Evolutionary conservation across 2,888 invertebrate genomes (phyloP).

Genomic region (Caradrina clavipalpis): DNA sequence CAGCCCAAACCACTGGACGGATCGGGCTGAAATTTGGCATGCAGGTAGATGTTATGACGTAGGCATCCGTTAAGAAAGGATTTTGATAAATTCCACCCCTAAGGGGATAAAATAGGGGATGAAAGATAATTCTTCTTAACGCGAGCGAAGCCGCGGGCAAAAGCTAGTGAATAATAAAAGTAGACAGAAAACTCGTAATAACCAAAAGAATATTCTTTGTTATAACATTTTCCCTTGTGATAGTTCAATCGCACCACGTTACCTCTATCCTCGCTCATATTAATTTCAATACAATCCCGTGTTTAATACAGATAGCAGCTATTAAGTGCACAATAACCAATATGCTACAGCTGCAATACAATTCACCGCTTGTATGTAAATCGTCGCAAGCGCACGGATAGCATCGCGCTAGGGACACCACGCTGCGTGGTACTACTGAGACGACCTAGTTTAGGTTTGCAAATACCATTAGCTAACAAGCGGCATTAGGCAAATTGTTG

Average conservation of each 20-base stretch:
- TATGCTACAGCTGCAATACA: slow-evolving; percentile 49
- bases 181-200: not conserved
- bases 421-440: not conserved
- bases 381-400: slow-evolving; percentile 57
- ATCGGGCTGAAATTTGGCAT: too few species aligned
- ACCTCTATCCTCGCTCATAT: slow-evolving; percentile 13
- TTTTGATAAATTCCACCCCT: too few species aligned
- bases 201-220: not conserved
- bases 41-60: too few species aligned
- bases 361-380: slow-evolving; percentile 64
- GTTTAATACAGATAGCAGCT: slow-evolving; percentile 31
- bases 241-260: slow-evolving; percentile 26
- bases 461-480: not conserved
- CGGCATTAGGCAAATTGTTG: too few species aligned
- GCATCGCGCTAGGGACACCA: slow-evolving; percentile 36
- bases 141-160: too few species aligned
- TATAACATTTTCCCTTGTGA: slow-evolving; percentile 37
- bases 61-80: too few species aligned
- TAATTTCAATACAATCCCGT: slow-evolving; percentile 52
- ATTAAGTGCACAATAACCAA: slow-evolving; percentile 62
- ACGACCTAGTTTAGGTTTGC: not conserved
- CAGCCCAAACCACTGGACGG: too few species aligned
- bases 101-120: too few species aligned
- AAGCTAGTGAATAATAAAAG: too few species aligned
- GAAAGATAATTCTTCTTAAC: too few species aligned